A percentile compares a stretch with the other conserved stretches of the same genome.
These are phyloP conservation scores for Accipiter badius DNA, from an alignment of 2,797 vertebrate genomes.

Conservation along the genomic window DNA sequence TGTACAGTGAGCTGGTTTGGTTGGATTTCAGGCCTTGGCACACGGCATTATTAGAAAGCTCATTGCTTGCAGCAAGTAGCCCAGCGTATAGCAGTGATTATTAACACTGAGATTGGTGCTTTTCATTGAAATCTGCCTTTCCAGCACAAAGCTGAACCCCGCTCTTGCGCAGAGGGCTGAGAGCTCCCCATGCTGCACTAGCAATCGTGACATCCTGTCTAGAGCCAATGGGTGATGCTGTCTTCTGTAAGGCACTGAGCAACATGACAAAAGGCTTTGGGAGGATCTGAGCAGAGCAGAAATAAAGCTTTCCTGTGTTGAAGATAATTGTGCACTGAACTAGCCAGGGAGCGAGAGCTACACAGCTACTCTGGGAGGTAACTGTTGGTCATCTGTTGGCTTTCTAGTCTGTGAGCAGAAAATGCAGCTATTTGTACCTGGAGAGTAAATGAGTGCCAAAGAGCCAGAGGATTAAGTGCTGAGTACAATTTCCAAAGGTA, in stretches of 20 bases:
- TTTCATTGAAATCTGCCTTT: background rate
- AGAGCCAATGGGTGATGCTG: background rate
- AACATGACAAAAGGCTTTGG: background rate
- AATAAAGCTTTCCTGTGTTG: background rate
- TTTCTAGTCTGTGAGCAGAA: background rate
- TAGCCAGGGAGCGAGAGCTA: background rate
- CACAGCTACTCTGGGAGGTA: background rate
- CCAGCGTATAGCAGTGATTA: background rate
- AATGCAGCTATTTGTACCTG: constrained; percentile 15
- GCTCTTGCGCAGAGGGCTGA: background rate
- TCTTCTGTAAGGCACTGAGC: background rate
- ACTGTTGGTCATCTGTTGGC: background rate
- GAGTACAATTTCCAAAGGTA: background rate
- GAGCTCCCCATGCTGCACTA: background rate
- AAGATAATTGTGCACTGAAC: background rate
- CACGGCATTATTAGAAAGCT: accelerated
- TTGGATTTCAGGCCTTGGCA: background rate
- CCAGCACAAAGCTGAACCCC: background rate
- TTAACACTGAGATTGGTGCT: background rate
- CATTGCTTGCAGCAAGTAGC: background rate
- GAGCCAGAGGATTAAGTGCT: background rate
- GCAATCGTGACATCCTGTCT: background rate
- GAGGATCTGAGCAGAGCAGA: background rate
- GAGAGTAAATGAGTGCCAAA: background rate
- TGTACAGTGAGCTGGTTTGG: accelerated